These are phyloP conservation scores for Lasius fuliginosus DNA, from an alignment of 2,888 invertebrate genomes.

Conservation along the genomic window DNA sequence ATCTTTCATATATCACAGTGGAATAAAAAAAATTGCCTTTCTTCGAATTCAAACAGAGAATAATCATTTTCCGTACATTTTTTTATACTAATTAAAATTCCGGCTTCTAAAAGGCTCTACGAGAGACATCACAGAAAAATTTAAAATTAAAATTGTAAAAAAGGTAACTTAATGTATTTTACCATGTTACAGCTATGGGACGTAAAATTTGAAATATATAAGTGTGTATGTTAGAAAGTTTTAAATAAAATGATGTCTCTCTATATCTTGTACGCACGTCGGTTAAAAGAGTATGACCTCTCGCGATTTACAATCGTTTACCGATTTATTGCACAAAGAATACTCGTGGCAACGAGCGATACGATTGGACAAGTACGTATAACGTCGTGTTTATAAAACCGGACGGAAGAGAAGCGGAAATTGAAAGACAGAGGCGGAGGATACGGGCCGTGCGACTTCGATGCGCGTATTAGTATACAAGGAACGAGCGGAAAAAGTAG, in stretches of 20 bases:
- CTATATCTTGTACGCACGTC: not conserved
- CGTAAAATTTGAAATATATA: not conserved
- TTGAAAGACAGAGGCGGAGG: constrained; percentile 22
- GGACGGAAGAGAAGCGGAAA: constrained; percentile 28
- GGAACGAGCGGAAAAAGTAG: constrained; percentile 31
- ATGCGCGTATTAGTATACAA: constrained; percentile 35
- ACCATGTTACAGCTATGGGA: no score
- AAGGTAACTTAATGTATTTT: no score
- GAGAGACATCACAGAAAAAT: not conserved
- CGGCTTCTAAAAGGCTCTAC: not conserved
- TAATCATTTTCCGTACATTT: not conserved
- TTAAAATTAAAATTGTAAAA: not conserved
- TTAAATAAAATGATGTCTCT: not conserved
- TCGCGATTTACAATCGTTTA: constrained; percentile 7
- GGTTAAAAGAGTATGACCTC: not conserved
- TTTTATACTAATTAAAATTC: not conserved
- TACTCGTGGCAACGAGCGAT: constrained; percentile 1
- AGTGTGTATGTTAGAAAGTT: not conserved
- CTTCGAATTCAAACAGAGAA: not conserved
- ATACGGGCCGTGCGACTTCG: constrained; percentile 32
- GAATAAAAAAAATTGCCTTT: not conserved
- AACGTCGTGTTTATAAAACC: constrained; percentile 5
- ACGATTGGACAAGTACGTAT: not conserved
- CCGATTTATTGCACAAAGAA: constrained; percentile 3
- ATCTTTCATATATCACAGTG: not conserved